Conservation (phyloP, 64 coral and sea anemone species). For the Astreopora myriophthalma region DNA sequence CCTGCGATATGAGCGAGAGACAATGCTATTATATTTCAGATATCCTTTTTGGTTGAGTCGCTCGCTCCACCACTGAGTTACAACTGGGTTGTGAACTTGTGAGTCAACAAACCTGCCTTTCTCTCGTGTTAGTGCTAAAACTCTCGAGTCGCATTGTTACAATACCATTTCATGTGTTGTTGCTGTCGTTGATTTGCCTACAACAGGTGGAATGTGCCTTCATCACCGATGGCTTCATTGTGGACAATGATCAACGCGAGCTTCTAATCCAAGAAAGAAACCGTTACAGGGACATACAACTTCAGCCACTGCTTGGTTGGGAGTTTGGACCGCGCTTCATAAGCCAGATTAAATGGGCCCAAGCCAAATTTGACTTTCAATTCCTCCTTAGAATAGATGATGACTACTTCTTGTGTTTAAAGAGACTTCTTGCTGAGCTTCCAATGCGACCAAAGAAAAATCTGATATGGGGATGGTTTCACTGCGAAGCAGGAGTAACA, state of each 20-base stretch:
- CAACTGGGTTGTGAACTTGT: too few relatives aligned
- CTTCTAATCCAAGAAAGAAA: neutral
- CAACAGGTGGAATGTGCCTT: conserved; percentile 12
- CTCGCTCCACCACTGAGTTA: too few relatives aligned
- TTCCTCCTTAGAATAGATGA: conserved; percentile 57
- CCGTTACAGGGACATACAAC: neutral
- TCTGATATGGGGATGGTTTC: conserved; percentile 48
- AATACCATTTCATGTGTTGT: neutral
- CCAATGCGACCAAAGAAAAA: conserved; percentile 20
- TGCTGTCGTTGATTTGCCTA: neutral
- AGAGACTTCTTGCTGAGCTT: conserved; percentile 48
- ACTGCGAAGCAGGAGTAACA: conserved; percentile 18
- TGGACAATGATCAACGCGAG: neutral
- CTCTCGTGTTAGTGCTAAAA: too few relatives aligned
- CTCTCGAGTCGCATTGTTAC: too few relatives aligned
- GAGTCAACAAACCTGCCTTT: too few relatives aligned
- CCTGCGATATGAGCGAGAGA: too few relatives aligned
- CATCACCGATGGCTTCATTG: conserved; percentile 14
- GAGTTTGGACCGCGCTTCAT: conserved; percentile 62
- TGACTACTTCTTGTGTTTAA: conserved; percentile 65
- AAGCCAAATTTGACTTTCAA: conserved; percentile 31
- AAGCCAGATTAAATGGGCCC: conserved; percentile 50
- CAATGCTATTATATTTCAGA: too few relatives aligned
- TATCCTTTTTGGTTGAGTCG: too few relatives aligned
- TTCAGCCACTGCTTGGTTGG: conserved; percentile 14